Evolutionary conservation across 2,113 vertebrate species (phyloP).

Genomic region (Xyrauchen texanus): DNA sequence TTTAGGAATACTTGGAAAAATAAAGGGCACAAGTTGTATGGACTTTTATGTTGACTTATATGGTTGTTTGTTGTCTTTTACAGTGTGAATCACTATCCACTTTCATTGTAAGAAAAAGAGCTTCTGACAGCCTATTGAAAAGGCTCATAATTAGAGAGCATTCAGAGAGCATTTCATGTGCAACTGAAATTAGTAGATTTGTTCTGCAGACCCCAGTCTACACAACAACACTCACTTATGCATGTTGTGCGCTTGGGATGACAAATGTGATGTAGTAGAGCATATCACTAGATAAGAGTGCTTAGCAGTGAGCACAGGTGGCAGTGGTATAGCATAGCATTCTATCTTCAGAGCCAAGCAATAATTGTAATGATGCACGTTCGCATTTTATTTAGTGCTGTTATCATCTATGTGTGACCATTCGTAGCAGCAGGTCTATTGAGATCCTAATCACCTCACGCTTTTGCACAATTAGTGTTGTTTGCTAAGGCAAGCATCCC

Average conservation of each 20-base stretch:
- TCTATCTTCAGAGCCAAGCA: slow-evolving; percentile 57
- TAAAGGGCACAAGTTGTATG: too few relatives aligned
- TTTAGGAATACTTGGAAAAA: too few relatives aligned
- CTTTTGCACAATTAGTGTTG: slow-evolving; percentile 61
- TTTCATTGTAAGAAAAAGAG: neutral
- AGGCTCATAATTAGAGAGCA: slow-evolving; percentile 15
- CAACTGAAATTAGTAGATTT: slow-evolving; percentile 3
- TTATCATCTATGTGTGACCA: slow-evolving; percentile 44
- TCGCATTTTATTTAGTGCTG: slow-evolving; percentile 19
- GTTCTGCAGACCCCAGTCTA: neutral
- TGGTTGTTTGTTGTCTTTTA: too few relatives aligned
- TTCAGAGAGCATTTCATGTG: slow-evolving; percentile 9
- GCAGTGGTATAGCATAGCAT: slow-evolving; percentile 51
- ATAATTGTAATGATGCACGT: slow-evolving; percentile 50
- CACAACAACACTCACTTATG: neutral
- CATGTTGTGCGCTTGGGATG: slow-evolving; percentile 3
- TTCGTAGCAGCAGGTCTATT: slow-evolving; percentile 28
- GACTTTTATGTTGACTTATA: too few relatives aligned
- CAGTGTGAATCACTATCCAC: too few relatives aligned
- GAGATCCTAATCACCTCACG: slow-evolving; percentile 52
- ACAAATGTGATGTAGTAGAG: slow-evolving; percentile 36
- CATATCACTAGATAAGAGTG: slow-evolving; percentile 57
- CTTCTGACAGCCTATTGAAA: slow-evolving; percentile 9
- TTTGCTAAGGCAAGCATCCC: slow-evolving; percentile 17
- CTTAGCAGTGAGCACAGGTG: slow-evolving; percentile 62